Percentiles rank a stretch among this genome's conserved stretches.
phyloP scores from a whole-genome alignment of 1,140 invertebrate species.

The Meteorus sp. region DNA sequence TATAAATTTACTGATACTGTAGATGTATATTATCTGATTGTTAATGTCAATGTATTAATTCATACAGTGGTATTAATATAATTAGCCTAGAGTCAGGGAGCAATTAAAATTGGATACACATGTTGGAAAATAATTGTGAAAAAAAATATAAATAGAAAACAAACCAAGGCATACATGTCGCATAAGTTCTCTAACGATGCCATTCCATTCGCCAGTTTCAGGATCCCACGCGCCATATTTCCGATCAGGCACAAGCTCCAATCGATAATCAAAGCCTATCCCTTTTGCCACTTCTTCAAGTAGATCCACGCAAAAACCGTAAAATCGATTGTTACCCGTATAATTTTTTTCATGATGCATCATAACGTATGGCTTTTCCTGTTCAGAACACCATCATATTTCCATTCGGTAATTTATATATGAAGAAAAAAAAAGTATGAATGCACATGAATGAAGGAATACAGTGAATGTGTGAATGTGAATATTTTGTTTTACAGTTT shows the following conservation, averaged over 20 bases:
- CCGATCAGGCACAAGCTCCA: slow-evolving; percentile 74
- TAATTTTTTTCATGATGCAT: slow-evolving; percentile 66
- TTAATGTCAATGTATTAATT: too few relatives aligned
- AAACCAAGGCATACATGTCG: slow-evolving; percentile 66
- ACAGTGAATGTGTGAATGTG: too few relatives aligned
- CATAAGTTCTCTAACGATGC: slow-evolving; percentile 79
- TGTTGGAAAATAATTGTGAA: slow-evolving; percentile 23
- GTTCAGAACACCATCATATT: slow-evolving; percentile 28
- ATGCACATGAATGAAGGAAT: too few relatives aligned
- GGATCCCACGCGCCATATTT: slow-evolving; percentile 75
- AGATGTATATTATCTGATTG: too few relatives aligned
- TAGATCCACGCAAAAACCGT: slow-evolving; percentile 81
- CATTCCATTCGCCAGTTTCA: slow-evolving; percentile 78
- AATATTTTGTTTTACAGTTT: too few relatives aligned
- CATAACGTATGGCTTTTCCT: slow-evolving; percentile 76
- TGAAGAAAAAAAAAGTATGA: not conserved
- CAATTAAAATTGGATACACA: slow-evolving; percentile 27
- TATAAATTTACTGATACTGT: too few relatives aligned
- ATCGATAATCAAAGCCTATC: slow-evolving; percentile 74
- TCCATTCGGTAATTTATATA: too few relatives aligned
- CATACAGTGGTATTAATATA: too few relatives aligned
- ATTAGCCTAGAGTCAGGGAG: not conserved
- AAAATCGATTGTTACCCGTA: slow-evolving; percentile 71
- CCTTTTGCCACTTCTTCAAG: slow-evolving; percentile 65
- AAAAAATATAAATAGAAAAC: slow-evolving; percentile 42